These are phyloP conservation scores for Peucedramus taeniatus DNA, from an alignment of 2,113 vertebrate genomes.

Conservation along the genomic window DNA sequence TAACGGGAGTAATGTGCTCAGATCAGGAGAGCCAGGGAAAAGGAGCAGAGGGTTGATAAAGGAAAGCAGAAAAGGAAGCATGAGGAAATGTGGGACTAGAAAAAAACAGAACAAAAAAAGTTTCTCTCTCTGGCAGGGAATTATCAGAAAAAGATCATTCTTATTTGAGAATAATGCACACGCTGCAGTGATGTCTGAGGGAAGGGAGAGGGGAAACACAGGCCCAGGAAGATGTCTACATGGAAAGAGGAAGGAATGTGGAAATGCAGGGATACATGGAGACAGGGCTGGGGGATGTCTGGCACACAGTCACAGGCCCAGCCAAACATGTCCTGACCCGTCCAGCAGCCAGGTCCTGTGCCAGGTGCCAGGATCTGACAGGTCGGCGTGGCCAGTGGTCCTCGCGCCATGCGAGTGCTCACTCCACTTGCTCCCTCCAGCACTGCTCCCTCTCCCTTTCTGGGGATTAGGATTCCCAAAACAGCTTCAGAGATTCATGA, in stretches of 20 bases:
- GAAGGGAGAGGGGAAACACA: neutral
- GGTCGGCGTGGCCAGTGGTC: fast-evolving
- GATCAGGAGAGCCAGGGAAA: neutral
- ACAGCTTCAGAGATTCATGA: neutral
- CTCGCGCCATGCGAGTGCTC: fast-evolving
- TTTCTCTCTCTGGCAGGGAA: neutral
- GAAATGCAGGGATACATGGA: neutral
- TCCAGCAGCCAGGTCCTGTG: neutral
- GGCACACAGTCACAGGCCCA: neutral
- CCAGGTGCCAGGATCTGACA: neutral
- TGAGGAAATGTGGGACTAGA: neutral
- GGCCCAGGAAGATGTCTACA: neutral
- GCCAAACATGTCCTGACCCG: neutral
- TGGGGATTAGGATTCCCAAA: neutral
- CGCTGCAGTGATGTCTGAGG: neutral
- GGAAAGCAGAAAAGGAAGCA: neutral
- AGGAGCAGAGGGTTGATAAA: neutral
- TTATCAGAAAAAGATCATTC: neutral
- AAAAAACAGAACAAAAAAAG: neutral
- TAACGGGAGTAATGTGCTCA: neutral
- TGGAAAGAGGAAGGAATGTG: constrained; percentile 4
- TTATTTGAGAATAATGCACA: neutral
- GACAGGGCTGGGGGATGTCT: neutral
- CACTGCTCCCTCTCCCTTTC: neutral
- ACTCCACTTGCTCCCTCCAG: fast-evolving